Conservation (phyloP, 2,113 vertebrate species). For the Trematocara variabile region DNA sequence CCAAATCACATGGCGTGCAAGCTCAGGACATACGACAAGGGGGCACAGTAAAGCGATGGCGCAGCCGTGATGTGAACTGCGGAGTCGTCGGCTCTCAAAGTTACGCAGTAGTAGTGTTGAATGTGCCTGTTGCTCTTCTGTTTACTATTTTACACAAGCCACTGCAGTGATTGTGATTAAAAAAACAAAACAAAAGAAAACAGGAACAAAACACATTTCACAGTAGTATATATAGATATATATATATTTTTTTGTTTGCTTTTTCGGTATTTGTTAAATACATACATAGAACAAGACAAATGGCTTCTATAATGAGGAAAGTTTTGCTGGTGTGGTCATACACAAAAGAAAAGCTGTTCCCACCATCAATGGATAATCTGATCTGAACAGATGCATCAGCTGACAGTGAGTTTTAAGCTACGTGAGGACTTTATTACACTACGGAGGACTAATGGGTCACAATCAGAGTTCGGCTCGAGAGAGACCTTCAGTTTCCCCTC, state of each 20-base stretch:
- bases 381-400: constrained; percentile 39
- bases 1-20: constrained; percentile 48
- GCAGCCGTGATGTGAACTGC: not conserved
- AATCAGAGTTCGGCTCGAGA: constrained; percentile 30
- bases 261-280: constrained; percentile 67
- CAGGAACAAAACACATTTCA: constrained; percentile 68
- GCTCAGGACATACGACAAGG: constrained; percentile 15
- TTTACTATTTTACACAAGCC: constrained; percentile 46
- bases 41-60: constrained; percentile 13
- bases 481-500: constrained; percentile 32
- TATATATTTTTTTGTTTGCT: constrained; percentile 38
- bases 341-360: constrained; percentile 19
- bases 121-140: not conserved
- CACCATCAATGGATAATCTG: constrained; percentile 3
- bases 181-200: not conserved
- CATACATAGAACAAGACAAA: constrained; percentile 66
- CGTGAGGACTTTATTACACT: constrained; percentile 52
- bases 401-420: constrained; percentile 40
- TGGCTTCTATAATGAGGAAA: constrained; percentile 55
- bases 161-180: constrained; percentile 7
- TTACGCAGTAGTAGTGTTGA: constrained; percentile 13
- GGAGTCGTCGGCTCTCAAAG: not conserved
- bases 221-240: constrained; percentile 65
- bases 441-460: constrained; percentile 30
- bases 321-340: constrained; percentile 57